These are phyloP conservation scores for Palythoa grandis DNA, from an alignment of 92 coral and sea anemone genomes.

Conservation along the genomic window DNA sequence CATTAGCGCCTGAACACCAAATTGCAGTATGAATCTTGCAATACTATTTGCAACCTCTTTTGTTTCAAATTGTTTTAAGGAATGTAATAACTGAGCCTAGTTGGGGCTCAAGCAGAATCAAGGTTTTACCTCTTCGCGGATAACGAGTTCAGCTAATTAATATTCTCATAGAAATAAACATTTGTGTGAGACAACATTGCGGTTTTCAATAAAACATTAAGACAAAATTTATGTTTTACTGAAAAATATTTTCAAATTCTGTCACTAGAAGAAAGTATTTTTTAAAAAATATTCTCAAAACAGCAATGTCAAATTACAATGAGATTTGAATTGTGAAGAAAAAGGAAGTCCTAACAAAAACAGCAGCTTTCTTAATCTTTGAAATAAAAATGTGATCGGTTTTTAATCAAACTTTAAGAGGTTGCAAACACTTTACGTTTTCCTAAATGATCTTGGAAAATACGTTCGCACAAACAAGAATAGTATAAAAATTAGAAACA, in stretches of 20 bases:
- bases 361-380: neutral
- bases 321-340: neutral
- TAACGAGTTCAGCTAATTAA: constrained; percentile 14
- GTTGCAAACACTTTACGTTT: constrained; percentile 6
- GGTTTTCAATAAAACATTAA: constrained; percentile 29
- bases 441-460: constrained; percentile 3
- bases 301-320: neutral
- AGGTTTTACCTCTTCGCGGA: neutral
- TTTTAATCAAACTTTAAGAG: constrained; percentile 45
- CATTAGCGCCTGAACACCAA: neutral
- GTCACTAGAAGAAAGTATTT: neutral
- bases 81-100: neutral
- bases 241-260: neutral
- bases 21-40: neutral
- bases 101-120: neutral
- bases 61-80: neutral
- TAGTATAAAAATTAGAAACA: neutral
- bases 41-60: neutral
- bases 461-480: neutral
- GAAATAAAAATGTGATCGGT: neutral
- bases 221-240: neutral
- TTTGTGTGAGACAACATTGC: constrained; percentile 11
- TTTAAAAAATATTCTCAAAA: neutral
- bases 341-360: neutral
- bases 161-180: constrained; percentile 21